phyloP scores from a whole-genome alignment of 2,113 vertebrate genomes.

The Neotragus moschatus region DNA sequence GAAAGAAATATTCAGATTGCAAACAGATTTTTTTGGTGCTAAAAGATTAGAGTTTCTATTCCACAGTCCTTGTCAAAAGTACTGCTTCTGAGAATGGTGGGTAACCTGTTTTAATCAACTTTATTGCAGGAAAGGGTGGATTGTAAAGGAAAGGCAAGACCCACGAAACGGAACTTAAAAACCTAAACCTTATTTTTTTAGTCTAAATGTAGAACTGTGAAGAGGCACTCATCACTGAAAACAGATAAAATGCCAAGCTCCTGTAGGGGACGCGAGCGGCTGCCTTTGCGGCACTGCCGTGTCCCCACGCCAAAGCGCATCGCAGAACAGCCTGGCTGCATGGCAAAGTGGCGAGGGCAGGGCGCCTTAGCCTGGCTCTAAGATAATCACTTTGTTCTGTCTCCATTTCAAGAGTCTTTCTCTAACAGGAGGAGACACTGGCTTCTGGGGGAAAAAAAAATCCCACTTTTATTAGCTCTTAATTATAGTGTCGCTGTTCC shows the following conservation, averaged over 20 bases:
- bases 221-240: not conserved
- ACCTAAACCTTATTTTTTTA: not conserved
- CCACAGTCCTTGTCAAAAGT: not conserved
- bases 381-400: slow-evolving; percentile 29
- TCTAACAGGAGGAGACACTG: slow-evolving; percentile 45
- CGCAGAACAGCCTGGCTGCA: not conserved
- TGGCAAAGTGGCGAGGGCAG: not conserved
- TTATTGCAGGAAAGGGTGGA: not conserved
- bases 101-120: not conserved
- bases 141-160: slow-evolving; percentile 12
- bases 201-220: not conserved
- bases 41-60: not conserved
- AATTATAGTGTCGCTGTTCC: slow-evolving; percentile 63
- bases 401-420: not conserved
- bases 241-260: not conserved
- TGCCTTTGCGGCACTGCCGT: not conserved
- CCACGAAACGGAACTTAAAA: not conserved
- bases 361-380: not conserved
- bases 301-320: not conserved
- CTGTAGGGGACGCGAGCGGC: accelerated
- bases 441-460: not conserved
- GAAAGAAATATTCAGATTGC: slow-evolving; percentile 13
- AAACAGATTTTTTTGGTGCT: not conserved
- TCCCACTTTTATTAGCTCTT: slow-evolving; percentile 57
- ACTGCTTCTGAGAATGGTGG: not conserved